Conservation (phyloP, 1,140 invertebrate genomes). For the Andrena cerasifolii region DNA sequence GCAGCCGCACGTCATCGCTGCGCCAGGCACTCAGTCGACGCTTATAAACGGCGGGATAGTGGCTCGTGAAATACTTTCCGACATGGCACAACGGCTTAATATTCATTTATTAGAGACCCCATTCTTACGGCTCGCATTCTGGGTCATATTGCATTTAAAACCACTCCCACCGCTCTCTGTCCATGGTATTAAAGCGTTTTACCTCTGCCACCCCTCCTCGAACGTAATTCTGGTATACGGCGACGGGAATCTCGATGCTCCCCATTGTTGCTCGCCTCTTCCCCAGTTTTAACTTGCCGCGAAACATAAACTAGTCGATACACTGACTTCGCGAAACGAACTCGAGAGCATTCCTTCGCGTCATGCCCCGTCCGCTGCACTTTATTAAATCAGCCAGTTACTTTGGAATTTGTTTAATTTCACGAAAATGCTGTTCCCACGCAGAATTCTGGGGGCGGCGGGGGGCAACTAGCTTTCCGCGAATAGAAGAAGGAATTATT, state of each 20-base stretch:
- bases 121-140: conserved; percentile 11
- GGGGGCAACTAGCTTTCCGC: not conserved
- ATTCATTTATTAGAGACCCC: conserved; percentile 31
- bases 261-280: conserved; percentile 9
- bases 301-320: conserved; percentile 28
- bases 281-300: not conserved
- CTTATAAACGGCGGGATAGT: not conserved
- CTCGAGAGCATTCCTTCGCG: conserved; percentile 13
- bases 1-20: not conserved
- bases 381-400: conserved; percentile 31
- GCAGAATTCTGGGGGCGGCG: not conserved
- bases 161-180: not conserved
- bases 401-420: conserved; percentile 31
- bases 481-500: not conserved
- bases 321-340: conserved; percentile 18
- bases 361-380: not conserved
- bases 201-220: not conserved
- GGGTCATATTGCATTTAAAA: conserved; percentile 30
- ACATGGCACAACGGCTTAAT: conserved; percentile 11
- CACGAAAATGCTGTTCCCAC: conserved; percentile 6
- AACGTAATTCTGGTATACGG: conserved; percentile 13
- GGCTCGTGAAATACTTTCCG: conserved; percentile 13
- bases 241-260: not conserved
- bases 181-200: not conserved
- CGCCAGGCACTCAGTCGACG: not conserved